A percentile compares a stretch with the other conserved stretches of the same genome.
phyloP scores from a whole-genome alignment of 2,113 vertebrate genomes.

The Falco punctatus region DNA sequence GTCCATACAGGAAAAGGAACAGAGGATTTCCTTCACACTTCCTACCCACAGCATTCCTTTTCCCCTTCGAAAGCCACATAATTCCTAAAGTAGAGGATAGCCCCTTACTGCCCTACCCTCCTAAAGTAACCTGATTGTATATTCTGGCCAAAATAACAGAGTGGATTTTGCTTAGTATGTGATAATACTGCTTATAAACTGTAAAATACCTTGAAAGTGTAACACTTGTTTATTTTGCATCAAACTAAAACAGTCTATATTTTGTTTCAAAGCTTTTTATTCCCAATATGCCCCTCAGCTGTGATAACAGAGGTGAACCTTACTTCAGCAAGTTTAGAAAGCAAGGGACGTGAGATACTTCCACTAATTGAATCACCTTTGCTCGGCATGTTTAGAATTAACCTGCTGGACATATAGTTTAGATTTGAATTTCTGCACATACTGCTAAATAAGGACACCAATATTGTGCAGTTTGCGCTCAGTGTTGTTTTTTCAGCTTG shows the following conservation, averaged over 20 bases:
- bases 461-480: neutral
- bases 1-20: neutral
- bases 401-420: neutral
- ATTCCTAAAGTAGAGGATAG: neutral
- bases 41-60: neutral
- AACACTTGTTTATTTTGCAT: neutral
- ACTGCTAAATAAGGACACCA: neutral
- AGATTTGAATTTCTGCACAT: neutral
- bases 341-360: neutral
- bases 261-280: neutral
- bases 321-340: neutral
- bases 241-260: neutral
- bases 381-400: neutral
- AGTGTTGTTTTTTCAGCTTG: neutral
- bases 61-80: neutral
- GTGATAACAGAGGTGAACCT: neutral
- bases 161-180: neutral
- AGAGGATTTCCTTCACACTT: neutral
- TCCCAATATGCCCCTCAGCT: neutral
- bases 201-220: neutral
- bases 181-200: neutral
- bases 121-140: neutral
- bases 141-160: neutral
- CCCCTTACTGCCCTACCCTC: neutral
- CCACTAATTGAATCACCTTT: neutral